Base-by-base conservation (phyloP, 2,797 vertebrate species). In the Carapus acus region DNA sequence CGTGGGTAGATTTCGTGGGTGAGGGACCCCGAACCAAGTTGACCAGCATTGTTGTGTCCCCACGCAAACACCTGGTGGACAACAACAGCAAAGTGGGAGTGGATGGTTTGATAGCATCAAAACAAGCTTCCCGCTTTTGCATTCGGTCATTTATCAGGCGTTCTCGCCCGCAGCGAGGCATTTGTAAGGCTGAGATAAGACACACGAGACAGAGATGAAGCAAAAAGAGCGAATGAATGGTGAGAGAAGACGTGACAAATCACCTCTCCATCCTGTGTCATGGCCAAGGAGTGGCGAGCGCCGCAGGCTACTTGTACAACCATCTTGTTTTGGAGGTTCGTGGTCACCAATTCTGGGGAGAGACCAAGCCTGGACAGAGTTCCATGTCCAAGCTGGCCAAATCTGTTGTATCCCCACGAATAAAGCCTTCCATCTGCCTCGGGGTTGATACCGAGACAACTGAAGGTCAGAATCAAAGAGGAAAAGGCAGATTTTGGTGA, bases 1-100 rank as follows among this genome's bases (percentile, higher is more conserved):
- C 92, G 88, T 53, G 95, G 94, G 49, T 88, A 91, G 8, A 91
- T 89, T 74, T 97, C 93, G 76, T 93, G 97, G 42, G 92, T 89
- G 2, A 93, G 96, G 67, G 93, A 94, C 63, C 94, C 95, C 16
- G 93, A 96, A 51, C 94, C 95, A 40, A 98, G 88, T 63, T 97
- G 95, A 40, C 95, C 94, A 48, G 91, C 95, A 85, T 93, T 97
- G 50, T 98, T 98, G 55, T 94, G 94, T 62, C 95, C 95, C 95
- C 95, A 98, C 0, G 92, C 90, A 3, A 90, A 98, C 1, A 97
- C 90, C 95, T 98, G 62, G 16, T 45, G 7, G 8, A 38, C n/a
- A n/a, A n/a, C n/a, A n/a, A 8, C 2, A 20, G 16, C 27, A 16
- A n/a, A 11, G 27, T 6, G 11, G 11, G 6, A 6, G 27, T 29